phyloP scores from a whole-genome alignment of 2,113 vertebrate genomes.

The Crotalus viridis region DNA sequence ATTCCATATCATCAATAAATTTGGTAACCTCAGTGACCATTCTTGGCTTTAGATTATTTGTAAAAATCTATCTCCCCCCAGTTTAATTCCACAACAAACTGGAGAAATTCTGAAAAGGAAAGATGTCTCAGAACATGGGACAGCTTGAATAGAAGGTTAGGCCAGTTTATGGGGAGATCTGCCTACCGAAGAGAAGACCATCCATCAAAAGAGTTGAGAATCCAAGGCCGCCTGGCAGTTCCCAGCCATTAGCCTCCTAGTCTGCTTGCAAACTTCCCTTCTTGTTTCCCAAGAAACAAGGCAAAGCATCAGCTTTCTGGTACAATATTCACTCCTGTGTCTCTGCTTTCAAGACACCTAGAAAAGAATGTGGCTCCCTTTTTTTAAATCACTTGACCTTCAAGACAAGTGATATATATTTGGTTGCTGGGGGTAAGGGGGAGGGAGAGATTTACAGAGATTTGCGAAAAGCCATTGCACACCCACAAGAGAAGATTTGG shows the following conservation, averaged over 20 bases:
- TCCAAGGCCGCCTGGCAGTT: neutral
- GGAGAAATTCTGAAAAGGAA: neutral
- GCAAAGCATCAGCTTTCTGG: neutral
- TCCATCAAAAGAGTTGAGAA: neutral
- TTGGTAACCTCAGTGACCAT: neutral
- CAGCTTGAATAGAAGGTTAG: neutral
- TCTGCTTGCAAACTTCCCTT: neutral
- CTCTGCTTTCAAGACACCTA: neutral
- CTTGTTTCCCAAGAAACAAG: neutral
- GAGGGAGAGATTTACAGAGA: constrained; percentile 35
- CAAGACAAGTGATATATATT: neutral
- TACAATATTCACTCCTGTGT: neutral
- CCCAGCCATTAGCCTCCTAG: neutral
- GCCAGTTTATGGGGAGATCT: neutral
- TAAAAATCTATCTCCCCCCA: neutral
- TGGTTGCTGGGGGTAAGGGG: constrained; percentile 27
- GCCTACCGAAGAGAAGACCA: neutral
- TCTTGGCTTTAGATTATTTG: neutral
- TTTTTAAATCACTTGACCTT: neutral
- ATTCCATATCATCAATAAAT: neutral
- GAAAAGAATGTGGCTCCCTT: neutral
- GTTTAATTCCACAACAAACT: neutral
- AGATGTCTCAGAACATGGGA: neutral
- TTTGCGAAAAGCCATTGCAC: constrained; percentile 22
- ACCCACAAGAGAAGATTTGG: neutral